Conservation (phyloP, 2,113 vertebrate genomes). For the Poeciliopsis turrubarensis region DNA sequence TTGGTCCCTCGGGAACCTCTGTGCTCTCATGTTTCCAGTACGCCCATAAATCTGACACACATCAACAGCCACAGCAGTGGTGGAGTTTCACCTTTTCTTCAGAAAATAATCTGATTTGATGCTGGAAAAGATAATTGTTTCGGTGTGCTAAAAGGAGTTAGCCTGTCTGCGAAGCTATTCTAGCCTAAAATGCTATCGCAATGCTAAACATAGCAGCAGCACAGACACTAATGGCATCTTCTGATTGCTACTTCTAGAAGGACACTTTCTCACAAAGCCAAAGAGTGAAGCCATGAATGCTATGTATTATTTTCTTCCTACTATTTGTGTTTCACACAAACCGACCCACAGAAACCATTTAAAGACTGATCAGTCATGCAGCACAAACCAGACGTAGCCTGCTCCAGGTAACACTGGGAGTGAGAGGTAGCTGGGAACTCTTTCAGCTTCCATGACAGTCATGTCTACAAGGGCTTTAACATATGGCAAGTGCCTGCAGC, state of each 20-base stretch:
- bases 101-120: no score
- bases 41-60: no score
- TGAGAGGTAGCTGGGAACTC: neutral
- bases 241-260: neutral
- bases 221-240: neutral
- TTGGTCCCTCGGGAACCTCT: no score
- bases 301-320: neutral
- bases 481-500: slow-evolving; percentile 13
- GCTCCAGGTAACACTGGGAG: neutral
- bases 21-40: no score
- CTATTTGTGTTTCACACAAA: neutral
- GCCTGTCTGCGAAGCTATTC: no score
- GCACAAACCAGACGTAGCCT: neutral
- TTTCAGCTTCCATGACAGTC: slow-evolving; percentile 13
- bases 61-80: no score
- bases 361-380: neutral
- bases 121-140: no score
- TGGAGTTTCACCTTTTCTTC: no score
- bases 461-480: slow-evolving; percentile 12
- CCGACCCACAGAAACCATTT: neutral
- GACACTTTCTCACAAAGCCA: neutral
- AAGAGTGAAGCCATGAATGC: no score
- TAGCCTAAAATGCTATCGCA: no score
- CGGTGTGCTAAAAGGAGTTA: no score
- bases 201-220: no score